Evolutionary conservation across 2,113 vertebrate genomes (phyloP).

Genomic region (Pitta sordida): DNA sequence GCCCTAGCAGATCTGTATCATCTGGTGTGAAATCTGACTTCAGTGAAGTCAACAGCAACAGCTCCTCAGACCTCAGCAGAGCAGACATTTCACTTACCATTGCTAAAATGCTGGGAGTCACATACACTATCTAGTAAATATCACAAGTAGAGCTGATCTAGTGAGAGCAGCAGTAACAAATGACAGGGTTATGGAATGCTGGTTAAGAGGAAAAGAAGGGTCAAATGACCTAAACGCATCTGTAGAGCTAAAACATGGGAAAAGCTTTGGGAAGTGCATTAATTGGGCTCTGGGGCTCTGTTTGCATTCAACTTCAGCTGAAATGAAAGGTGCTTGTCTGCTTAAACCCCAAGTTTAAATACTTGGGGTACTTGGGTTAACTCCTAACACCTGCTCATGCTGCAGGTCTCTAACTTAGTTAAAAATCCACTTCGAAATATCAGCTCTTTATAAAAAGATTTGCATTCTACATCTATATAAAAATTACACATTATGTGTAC

Average conservation of each 20-base stretch:
- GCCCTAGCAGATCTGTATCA: slow-evolving; percentile 40
- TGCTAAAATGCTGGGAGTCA: background rate
- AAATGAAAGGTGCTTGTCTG: background rate
- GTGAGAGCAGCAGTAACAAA: background rate
- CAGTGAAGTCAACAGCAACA: slow-evolving; percentile 30
- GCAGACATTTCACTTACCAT: background rate
- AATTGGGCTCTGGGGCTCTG: rapidly evolving
- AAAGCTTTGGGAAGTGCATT: background rate
- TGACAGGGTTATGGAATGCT: background rate
- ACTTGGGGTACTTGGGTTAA: background rate
- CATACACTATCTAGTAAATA: background rate
- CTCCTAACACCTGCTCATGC: background rate
- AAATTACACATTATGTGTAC: background rate
- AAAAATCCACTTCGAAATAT: background rate
- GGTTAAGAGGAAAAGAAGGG: background rate
- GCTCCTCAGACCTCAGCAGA: slow-evolving; percentile 26
- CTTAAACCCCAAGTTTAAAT: background rate
- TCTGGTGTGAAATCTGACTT: slow-evolving; percentile 54
- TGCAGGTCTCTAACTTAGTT: background rate
- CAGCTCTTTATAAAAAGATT: background rate
- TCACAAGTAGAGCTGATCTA: background rate
- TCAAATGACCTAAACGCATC: background rate
- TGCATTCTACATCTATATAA: background rate
- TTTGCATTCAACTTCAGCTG: background rate
- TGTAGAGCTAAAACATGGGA: background rate